Evolutionary conservation across 2,888 invertebrate genomes (phyloP).

Genomic region (Dermolepida albohirtum): DNA sequence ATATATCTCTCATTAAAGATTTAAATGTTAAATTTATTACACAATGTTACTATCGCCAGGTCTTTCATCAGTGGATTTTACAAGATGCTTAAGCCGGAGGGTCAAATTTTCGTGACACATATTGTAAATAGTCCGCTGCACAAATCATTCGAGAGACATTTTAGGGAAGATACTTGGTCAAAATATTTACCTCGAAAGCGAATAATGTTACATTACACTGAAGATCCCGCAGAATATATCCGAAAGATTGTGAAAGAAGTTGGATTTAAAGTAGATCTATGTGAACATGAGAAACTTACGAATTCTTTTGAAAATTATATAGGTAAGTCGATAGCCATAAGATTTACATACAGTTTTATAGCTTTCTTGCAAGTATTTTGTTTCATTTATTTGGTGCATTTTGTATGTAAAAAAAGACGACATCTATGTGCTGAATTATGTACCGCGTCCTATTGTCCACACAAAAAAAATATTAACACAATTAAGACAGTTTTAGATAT

Average conservation of each 20-base stretch:
- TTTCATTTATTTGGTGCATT: too few relatives aligned
- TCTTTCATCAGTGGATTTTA: not conserved
- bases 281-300: not conserved
- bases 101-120: conserved; percentile 6
- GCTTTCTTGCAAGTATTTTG: too few relatives aligned
- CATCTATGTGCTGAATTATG: too few relatives aligned
- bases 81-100: conserved; percentile 16
- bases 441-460: too few relatives aligned
- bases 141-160: not conserved
- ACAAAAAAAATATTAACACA: too few relatives aligned
- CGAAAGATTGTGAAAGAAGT: not conserved
- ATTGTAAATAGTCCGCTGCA: not conserved
- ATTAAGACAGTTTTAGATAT: too few relatives aligned
- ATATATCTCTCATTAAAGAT: too few relatives aligned
- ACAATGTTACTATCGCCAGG: not conserved
- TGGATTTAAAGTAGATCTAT: conserved; percentile 16
- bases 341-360: too few relatives aligned
- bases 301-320: not conserved
- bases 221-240: not conserved
- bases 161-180: conserved; percentile 2
- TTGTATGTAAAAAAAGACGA: too few relatives aligned
- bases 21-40: too few relatives aligned
- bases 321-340: not conserved
- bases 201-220: not conserved
- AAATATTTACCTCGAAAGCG: conserved; percentile 7